Percentiles rank a stretch among this genome's conserved stretches.
These are phyloP conservation scores for Desmodus rotundus DNA, from an alignment of 2,113 vertebrate genomes.

Conservation along the genomic window DNA sequence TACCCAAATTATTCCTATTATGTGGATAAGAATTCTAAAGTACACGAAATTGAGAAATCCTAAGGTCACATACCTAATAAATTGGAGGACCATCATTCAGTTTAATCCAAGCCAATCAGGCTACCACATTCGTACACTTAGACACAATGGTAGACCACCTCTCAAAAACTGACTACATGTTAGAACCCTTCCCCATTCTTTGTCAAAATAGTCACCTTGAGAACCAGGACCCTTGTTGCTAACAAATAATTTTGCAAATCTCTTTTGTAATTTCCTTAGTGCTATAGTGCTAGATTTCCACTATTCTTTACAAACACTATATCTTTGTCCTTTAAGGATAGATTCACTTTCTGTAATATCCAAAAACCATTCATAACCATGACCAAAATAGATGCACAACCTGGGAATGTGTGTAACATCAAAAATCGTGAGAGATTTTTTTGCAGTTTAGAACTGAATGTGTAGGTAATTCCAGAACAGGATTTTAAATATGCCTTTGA, in stretches of 20 bases:
- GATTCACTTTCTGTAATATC: not conserved
- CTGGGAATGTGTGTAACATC: not conserved
- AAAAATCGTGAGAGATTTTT: not conserved
- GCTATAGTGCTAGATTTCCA: not conserved
- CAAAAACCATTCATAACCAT: not conserved
- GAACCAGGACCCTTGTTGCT: not conserved
- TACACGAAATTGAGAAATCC: not conserved
- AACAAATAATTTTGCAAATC: not conserved
- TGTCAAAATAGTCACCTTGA: not conserved
- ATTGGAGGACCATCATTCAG: not conserved
- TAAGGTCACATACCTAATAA: not conserved
- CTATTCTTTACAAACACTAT: not conserved
- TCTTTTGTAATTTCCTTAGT: not conserved
- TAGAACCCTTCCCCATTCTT: not conserved
- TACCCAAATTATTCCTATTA: not conserved
- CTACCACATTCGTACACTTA: not conserved
- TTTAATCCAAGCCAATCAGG: not conserved
- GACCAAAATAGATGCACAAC: not conserved
- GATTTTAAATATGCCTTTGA: slow-evolving; percentile 11
- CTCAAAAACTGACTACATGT: not conserved
- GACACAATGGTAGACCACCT: not conserved
- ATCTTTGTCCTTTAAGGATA: not conserved
- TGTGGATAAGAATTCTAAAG: not conserved
- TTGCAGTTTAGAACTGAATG: not conserved
- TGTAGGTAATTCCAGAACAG: not conserved